These are phyloP conservation scores for Pangasius larnaudii DNA, from an alignment of 2,797 vertebrate species.

Conservation along the genomic window DNA sequence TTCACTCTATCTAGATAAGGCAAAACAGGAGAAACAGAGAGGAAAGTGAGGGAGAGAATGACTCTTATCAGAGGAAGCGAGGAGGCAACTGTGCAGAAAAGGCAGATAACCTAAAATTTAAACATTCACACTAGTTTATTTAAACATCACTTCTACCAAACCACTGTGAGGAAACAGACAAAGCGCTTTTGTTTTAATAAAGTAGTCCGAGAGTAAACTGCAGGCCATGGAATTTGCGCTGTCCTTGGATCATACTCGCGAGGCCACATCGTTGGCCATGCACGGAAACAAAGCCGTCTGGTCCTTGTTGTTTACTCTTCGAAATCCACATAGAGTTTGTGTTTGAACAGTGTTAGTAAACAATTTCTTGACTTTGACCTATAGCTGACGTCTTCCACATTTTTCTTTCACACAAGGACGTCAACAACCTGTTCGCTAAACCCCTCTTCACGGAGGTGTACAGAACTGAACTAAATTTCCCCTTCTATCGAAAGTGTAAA, in stretches of 20 bases:
- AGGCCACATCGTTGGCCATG: slow-evolving; percentile 29
- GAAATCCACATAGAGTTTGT: slow-evolving; percentile 49
- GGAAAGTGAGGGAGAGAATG: slow-evolving; percentile 56
- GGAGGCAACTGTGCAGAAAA: slow-evolving; percentile 71
- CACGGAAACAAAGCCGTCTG: slow-evolving; percentile 55
- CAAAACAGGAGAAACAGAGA: slow-evolving; percentile 57
- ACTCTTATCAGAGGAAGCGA: slow-evolving; percentile 72
- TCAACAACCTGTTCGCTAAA: neutral
- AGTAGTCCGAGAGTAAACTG: neutral
- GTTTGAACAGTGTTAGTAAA: slow-evolving; percentile 63
- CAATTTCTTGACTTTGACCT: slow-evolving; percentile 55
- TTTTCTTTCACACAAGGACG: slow-evolving; percentile 27
- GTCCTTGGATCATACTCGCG: slow-evolving; percentile 14
- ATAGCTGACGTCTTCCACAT: slow-evolving; percentile 52
- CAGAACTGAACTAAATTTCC: neutral
- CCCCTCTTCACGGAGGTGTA: slow-evolving; percentile 1
- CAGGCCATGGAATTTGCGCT: neutral
- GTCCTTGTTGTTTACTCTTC: slow-evolving; percentile 61
- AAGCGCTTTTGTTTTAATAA: slow-evolving; percentile 24
- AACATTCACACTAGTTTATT: slow-evolving; percentile 50
- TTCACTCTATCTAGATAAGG: slow-evolving; percentile 67
- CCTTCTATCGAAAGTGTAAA: neutral
- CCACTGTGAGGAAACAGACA: slow-evolving; percentile 23
- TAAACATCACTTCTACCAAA: slow-evolving; percentile 55
- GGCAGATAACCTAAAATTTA: slow-evolving; percentile 56